Conservation (phyloP, 2,888 invertebrate genomes). For the Ashinkailepas kermadecensis region DNA sequence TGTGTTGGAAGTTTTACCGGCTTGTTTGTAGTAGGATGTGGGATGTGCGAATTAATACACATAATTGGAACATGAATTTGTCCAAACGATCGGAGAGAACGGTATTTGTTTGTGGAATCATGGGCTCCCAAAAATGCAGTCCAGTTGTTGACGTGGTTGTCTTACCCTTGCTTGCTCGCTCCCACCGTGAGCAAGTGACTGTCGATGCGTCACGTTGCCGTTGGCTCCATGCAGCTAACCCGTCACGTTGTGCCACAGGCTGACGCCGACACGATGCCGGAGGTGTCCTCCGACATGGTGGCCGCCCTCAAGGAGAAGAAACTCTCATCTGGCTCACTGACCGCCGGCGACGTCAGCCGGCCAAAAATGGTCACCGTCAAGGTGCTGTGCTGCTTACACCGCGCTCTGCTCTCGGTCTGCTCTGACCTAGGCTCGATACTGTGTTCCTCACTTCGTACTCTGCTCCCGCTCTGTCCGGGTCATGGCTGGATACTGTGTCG, state of each 20-base stretch:
- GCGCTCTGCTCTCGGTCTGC: too few species aligned
- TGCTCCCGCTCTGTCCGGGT: too few species aligned
- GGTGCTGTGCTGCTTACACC: not conserved
- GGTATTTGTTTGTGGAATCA: too few species aligned
- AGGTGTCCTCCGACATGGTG: not conserved
- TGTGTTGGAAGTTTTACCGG: too few species aligned
- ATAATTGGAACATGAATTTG: too few species aligned
- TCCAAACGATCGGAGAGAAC: too few species aligned
- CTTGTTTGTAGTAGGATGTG: too few species aligned
- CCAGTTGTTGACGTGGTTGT: not conserved
- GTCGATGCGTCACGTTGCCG: not conserved
- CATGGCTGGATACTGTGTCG: too few species aligned
- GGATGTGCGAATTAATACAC: too few species aligned
- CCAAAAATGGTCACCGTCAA: conserved; percentile 80
- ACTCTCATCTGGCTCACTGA: conserved; percentile 42
- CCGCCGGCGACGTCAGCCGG: conserved; percentile 39
- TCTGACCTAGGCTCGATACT: too few species aligned
- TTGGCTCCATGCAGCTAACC: too few species aligned
- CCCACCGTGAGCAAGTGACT: not conserved
- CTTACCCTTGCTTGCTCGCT: not conserved
- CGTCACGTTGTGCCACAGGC: not conserved
- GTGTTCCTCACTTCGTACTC: too few species aligned
- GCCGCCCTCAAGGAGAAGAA: conserved; percentile 40
- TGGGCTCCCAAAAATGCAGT: not conserved
- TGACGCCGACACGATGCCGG: not conserved